phyloP scores from a whole-genome alignment of 2,797 vertebrate genomes.

The Tachyglossus aculeatus region DNA sequence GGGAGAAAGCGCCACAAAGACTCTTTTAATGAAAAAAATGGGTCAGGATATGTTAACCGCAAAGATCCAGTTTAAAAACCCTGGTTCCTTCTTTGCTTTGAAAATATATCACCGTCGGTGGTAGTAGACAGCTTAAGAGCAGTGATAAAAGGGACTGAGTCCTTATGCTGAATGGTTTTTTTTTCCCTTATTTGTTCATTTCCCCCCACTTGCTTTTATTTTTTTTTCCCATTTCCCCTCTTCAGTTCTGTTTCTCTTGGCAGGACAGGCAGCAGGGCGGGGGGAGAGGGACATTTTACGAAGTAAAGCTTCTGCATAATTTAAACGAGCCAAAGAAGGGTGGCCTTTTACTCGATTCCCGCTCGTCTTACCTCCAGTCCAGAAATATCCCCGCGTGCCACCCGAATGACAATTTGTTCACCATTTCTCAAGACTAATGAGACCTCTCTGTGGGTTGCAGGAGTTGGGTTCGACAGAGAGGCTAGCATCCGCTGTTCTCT shows the following conservation, averaged over 20 bases:
- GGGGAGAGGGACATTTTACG: constrained; percentile 61
- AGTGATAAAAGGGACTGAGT: constrained; percentile 51
- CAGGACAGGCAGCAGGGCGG: constrained; percentile 61
- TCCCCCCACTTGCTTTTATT: constrained; percentile 25
- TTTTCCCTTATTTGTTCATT: background rate
- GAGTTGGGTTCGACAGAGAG: constrained; percentile 98
- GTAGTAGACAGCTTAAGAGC: constrained; percentile 57
- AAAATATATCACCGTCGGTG: constrained; percentile 43
- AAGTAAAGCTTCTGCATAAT: constrained; percentile 66
- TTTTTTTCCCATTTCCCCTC: constrained; percentile 18
- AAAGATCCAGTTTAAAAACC: constrained; percentile 47
- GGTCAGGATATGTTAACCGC: constrained; percentile 49
- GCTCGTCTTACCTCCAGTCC: constrained; percentile 58
- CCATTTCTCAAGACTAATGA: constrained; percentile 76
- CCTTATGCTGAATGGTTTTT: constrained; percentile 46
- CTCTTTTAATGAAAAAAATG: constrained; percentile 47
- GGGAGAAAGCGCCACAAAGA: constrained; percentile 20
- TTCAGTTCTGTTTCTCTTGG: constrained; percentile 68
- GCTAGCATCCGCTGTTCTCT: constrained; percentile 98
- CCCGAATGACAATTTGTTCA: constrained; percentile 72
- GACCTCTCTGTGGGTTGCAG: constrained; percentile 83
- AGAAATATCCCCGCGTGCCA: constrained; percentile 67
- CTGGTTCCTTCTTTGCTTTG: constrained; percentile 31
- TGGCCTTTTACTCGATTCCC: constrained; percentile 72
- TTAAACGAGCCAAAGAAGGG: constrained; percentile 66